phyloP scores from a whole-genome alignment of 2,888 invertebrate genomes.

The Chorisops tibialis region DNA sequence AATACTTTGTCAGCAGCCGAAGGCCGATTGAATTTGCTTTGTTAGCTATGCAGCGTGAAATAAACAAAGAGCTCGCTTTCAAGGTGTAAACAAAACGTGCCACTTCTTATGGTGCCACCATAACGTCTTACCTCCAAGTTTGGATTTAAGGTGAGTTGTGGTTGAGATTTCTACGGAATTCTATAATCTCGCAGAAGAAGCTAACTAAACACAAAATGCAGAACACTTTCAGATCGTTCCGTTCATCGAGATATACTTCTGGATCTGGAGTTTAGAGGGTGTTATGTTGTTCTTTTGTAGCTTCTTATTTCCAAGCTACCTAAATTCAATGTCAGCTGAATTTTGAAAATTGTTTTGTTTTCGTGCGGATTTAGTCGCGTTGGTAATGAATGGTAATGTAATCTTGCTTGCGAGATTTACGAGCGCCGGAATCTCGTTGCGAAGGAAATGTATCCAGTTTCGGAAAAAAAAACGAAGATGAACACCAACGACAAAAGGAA shows the following conservation, averaged over 20 bases:
- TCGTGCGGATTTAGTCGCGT: neutral
- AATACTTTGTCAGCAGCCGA: constrained; percentile 9
- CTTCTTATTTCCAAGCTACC: neutral
- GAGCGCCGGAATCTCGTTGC: neutral
- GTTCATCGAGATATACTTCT: no score
- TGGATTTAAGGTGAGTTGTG: no score
- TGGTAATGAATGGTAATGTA: constrained; percentile 9
- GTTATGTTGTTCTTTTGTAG: no score
- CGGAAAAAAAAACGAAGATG: neutral
- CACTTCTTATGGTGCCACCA: neutral
- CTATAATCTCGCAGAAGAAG: no score
- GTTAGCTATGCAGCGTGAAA: neutral
- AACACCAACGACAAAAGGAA: constrained; percentile 1
- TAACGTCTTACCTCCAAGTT: neutral
- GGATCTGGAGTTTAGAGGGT: no score
- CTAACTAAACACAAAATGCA: no score
- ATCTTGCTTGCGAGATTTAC: constrained; percentile 15
- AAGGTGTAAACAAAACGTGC: constrained; percentile 3
- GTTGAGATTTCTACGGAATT: no score
- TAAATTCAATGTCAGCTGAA: neutral
- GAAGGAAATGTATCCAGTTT: constrained; percentile 2
- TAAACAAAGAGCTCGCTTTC: neutral
- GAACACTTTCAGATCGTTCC: no score
- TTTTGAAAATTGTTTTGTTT: constrained; percentile 9
- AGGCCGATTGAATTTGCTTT: neutral